Percentiles rank a stretch among this genome's conserved stretches.
phyloP scores from a whole-genome alignment of 2,888 invertebrate species.

The Callinectes sapidus region DNA sequence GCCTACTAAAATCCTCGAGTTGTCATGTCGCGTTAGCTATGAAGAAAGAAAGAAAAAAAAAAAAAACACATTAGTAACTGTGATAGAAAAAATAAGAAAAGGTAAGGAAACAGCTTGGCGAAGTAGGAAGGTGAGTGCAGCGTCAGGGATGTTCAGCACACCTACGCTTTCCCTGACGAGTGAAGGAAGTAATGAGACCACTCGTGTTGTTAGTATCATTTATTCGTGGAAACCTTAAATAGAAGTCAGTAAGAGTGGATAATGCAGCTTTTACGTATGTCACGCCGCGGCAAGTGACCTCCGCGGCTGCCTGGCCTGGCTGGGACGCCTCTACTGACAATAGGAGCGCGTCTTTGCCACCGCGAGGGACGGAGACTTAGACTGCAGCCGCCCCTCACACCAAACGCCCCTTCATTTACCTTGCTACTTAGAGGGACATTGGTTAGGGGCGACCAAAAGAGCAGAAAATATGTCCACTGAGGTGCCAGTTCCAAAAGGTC shows the following conservation, averaged over 20 bases:
- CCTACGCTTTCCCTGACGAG: not conserved
- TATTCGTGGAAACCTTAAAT: conserved; percentile 56
- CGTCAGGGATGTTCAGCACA: too few relatives aligned
- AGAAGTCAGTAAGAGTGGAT: conserved; percentile 34
- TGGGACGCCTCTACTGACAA: not conserved
- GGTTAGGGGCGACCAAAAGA: too few relatives aligned
- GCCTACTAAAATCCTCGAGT: too few relatives aligned
- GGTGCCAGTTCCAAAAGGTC: too few relatives aligned
- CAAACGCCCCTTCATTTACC: not conserved
- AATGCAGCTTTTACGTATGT: not conserved
- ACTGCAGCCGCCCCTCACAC: not conserved
- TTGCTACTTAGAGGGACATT: too few relatives aligned
- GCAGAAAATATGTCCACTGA: too few relatives aligned
- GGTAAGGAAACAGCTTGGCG: too few relatives aligned
- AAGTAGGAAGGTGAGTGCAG: too few relatives aligned
- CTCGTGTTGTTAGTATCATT: conserved; percentile 52
- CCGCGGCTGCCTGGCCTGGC: not conserved
- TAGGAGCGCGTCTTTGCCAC: not conserved
- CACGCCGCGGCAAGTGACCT: not conserved
- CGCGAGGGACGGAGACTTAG: not conserved
- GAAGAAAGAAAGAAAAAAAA: too few relatives aligned
- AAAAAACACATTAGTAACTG: too few relatives aligned
- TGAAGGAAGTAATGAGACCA: not conserved
- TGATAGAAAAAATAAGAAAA: too few relatives aligned
- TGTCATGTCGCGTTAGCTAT: too few relatives aligned